phyloP scores from a whole-genome alignment of 2,888 invertebrate genomes.

The Sclerodermus sp. region DNA sequence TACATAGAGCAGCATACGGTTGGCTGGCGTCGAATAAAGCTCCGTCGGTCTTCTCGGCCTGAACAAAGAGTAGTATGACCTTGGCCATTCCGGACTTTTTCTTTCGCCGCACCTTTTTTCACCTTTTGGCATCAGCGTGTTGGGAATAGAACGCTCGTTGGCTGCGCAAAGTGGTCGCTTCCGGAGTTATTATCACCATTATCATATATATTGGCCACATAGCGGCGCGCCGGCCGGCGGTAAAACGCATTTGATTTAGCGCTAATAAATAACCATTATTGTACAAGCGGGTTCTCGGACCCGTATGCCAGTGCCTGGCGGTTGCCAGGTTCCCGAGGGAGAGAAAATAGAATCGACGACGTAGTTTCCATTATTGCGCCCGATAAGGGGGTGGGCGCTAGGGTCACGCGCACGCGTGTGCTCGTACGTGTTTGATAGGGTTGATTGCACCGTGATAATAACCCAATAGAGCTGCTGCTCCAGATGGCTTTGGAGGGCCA shows the following conservation, averaged over 20 bases:
- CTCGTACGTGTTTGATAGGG: slow-evolving; percentile 35
- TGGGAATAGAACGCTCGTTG: slow-evolving; percentile 18
- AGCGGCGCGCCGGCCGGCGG: slow-evolving; percentile 27
- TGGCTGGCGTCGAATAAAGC: too few relatives aligned
- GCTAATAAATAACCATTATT: slow-evolving; percentile 57
- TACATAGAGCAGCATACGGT: too few relatives aligned
- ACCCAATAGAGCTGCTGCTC: too few relatives aligned
- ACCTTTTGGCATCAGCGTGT: slow-evolving; percentile 1
- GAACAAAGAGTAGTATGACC: too few relatives aligned
- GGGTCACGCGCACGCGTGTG: slow-evolving; percentile 22
- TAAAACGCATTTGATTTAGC: slow-evolving; percentile 56
- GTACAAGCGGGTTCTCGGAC: slow-evolving; percentile 33
- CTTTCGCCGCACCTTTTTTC: not conserved
- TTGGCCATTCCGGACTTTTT: too few relatives aligned
- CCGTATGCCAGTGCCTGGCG: slow-evolving; percentile 22
- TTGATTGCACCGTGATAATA: slow-evolving; percentile 43
- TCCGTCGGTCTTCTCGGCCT: too few relatives aligned
- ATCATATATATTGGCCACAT: slow-evolving; percentile 52
- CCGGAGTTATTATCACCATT: slow-evolving; percentile 54
- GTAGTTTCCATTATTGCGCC: slow-evolving; percentile 54
- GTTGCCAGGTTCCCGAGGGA: slow-evolving; percentile 43
- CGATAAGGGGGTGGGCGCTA: slow-evolving; percentile 41
- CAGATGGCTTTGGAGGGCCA: too few relatives aligned
- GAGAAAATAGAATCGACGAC: slow-evolving; percentile 57
- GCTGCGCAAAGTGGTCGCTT: slow-evolving; percentile 41